Evolutionary conservation across 2,113 vertebrate species (phyloP).

Genomic region (Chelonoidis abingdonii): DNA sequence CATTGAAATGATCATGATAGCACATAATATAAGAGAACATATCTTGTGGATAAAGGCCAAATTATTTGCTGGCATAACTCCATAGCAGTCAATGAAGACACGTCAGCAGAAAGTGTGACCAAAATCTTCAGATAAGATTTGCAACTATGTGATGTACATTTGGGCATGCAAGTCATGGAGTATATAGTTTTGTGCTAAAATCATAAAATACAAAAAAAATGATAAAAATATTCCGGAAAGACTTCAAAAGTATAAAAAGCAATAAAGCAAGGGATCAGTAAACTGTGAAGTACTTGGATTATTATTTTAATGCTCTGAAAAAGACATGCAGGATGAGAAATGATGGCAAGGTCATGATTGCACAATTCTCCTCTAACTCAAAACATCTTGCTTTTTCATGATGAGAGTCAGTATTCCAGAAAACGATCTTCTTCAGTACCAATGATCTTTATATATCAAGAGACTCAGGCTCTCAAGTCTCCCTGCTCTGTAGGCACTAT

Average conservation of each 20-base stretch:
- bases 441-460: constrained; percentile 16
- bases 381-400: constrained; percentile 27
- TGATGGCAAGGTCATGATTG: not conserved
- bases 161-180: not conserved
- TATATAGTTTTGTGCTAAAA: not conserved
- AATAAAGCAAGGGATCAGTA: not conserved
- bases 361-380: not conserved
- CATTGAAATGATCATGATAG: not conserved
- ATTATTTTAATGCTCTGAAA: not conserved
- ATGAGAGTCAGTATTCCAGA: not conserved
- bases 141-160: not conserved
- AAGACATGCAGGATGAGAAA: not conserved
- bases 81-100: not conserved
- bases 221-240: not conserved
- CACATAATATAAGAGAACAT: not conserved
- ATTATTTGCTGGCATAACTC: not conserved
- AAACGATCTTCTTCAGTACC: not conserved
- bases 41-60: not conserved
- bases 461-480: not conserved
- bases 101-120: not conserved
- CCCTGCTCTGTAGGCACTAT: not conserved
- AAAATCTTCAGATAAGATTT: not conserved
- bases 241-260: not conserved
- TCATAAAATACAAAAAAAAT: not conserved
- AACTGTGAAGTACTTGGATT: not conserved